A percentile compares a stretch with the other conserved stretches of the same genome.
phyloP scores from a whole-genome alignment of 2,888 invertebrate species.

The Drosophila anceps region DNA sequence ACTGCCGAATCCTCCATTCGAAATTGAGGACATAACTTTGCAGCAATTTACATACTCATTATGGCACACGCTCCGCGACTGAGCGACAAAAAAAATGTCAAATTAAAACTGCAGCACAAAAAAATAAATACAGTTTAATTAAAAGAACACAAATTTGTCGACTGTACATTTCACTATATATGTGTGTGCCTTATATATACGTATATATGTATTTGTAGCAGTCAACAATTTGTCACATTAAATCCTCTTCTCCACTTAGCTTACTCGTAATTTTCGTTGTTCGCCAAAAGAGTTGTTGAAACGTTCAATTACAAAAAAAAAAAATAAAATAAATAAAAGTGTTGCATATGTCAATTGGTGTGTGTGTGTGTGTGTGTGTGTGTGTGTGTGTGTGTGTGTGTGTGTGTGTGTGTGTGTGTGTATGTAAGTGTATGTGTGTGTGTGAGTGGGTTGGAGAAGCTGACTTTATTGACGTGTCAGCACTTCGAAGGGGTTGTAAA shows the following conservation, averaged over 20 bases:
- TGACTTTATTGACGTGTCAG: constrained; percentile 4
- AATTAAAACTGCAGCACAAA: constrained; percentile 46
- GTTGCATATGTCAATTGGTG: constrained; percentile 32
- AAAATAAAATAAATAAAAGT: constrained; percentile 15
- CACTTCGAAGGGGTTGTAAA: background rate
- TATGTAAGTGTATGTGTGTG: constrained; percentile 5
- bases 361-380: background rate
- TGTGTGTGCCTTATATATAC: constrained; percentile 21
- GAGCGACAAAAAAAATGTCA: constrained; percentile 25
- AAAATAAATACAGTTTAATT: constrained; percentile 58
- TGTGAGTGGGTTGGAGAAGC: background rate
- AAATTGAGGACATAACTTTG: constrained; percentile 75
- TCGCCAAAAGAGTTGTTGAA: constrained; percentile 54
- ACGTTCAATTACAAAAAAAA: constrained; percentile 42
- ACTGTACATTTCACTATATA: background rate
- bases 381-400: no score
- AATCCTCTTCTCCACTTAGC: constrained; percentile 32
- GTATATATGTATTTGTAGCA: constrained; percentile 29
- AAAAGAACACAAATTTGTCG: constrained; percentile 50
- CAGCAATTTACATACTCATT: constrained; percentile 79
- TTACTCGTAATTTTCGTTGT: constrained; percentile 42
- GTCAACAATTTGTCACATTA: constrained; percentile 47
- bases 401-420: no score
- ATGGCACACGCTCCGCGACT: constrained; percentile 54
- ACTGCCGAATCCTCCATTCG: constrained; percentile 25